A percentile compares a stretch with the other conserved stretches of the same genome.
Conservation (phyloP, 2,797 vertebrate genomes). For the Pseudochaenichthys georgianus region DNA sequence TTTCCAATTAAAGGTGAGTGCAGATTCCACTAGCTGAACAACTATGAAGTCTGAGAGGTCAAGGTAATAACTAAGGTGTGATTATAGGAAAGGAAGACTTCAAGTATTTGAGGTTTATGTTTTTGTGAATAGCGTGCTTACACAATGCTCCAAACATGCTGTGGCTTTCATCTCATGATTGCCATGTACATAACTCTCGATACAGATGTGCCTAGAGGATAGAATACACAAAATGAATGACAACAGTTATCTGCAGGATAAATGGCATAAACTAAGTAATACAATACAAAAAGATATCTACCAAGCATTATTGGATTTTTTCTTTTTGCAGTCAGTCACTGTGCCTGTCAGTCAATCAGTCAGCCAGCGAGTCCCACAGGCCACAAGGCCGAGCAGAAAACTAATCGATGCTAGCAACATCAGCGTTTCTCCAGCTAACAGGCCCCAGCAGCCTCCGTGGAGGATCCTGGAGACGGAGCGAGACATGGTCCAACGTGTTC, state of each 20-base stretch:
- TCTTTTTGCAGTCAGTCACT: conserved; percentile 30
- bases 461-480: conserved; percentile 49
- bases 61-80: no score
- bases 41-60: not conserved
- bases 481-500: conserved; percentile 42
- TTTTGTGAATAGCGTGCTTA: no score
- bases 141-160: not conserved
- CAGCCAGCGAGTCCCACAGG: conserved; percentile 48
- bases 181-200: not conserved
- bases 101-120: no score
- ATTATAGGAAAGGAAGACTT: no score
- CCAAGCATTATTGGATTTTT: conserved; percentile 1
- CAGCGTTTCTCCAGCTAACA: conserved; percentile 72
- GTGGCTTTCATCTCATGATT: not conserved
- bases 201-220: no score
- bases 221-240: conserved; percentile 1
- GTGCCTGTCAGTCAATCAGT: conserved; percentile 34
- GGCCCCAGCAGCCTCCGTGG: conserved; percentile 56
- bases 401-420: conserved; percentile 74
- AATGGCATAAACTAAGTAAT: not conserved
- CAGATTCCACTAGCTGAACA: not conserved
- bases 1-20: not conserved
- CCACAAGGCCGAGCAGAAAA: conserved; percentile 49
- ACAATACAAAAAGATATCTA: conserved; percentile 12
- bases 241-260: not conserved